A percentile compares a stretch with the other conserved stretches of the same genome.
phyloP scores from a whole-genome alignment of 2,797 vertebrate genomes.

The Diglossa cyanea region DNA sequence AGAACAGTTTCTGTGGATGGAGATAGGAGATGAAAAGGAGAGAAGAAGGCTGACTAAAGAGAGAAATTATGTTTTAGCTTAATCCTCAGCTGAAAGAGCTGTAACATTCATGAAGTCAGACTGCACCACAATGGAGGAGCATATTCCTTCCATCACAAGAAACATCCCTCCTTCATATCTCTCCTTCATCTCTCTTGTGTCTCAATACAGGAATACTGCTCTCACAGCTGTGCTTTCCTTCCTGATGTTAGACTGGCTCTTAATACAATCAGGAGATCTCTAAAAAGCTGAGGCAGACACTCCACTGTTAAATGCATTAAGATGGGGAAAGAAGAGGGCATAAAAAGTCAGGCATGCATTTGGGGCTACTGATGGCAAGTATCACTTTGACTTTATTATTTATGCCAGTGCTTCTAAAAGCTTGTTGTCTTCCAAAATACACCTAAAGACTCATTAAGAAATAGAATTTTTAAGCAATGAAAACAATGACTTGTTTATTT shows the following conservation, averaged over 20 bases:
- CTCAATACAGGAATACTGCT: background rate
- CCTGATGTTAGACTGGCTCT: background rate
- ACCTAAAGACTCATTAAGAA: background rate
- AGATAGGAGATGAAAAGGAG: background rate
- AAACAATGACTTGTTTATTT: background rate
- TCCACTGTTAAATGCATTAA: background rate
- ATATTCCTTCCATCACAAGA: background rate
- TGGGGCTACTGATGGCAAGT: background rate
- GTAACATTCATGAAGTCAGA: background rate
- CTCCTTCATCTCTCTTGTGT: background rate
- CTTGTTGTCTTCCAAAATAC: background rate
- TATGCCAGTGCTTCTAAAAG: background rate
- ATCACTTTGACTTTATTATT: background rate
- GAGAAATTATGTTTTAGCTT: background rate
- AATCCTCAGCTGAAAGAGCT: background rate
- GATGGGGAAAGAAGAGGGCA: background rate
- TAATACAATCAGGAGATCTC: background rate
- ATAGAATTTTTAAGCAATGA: background rate
- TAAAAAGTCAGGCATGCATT: background rate
- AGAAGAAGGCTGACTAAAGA: background rate
- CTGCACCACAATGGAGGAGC: background rate
- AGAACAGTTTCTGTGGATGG: background rate
- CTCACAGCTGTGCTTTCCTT: background rate
- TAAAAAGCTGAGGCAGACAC: background rate
- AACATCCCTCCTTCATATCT: background rate